Evolutionary conservation across 92 coral and sea anemone genomes (phyloP), one percentile per base, ranked within the genome.

Genomic region (Scolanthus callimorphus): DNA sequence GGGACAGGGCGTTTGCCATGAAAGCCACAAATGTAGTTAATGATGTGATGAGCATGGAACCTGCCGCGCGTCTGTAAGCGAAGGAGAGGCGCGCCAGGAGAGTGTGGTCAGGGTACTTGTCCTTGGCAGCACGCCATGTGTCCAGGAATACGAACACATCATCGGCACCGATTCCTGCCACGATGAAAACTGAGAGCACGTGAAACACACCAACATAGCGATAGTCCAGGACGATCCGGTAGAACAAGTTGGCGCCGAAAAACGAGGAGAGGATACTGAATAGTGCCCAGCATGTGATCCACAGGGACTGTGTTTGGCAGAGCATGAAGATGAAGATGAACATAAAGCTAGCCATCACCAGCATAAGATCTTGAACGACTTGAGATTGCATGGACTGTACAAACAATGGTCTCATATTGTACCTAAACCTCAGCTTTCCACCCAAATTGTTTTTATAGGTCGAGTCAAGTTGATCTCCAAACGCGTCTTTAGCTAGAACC

Each of bases 181-280:
- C 73, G 38, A 84, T 84, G 64, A 84, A 84, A 11, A 84, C 80
- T 1, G 86, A 79, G 22, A 84, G 63, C 3, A 79, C 83, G 25
- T 84, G 91, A 55, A 84, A 84, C 12, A 84, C 68, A 4, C 91
- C 91, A n/a, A 84, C 56, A 53, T 84, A 84, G 11, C 86, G 86
- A 43, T 65, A 84, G 62, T 84, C 91, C 11, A 84, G 63, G 2
- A 84, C 29, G 38, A 84, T 39, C 27, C 91, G 70, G 60, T 84
- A 84, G 29, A 84, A 39, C 1, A 84, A 48, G 30, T 84, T 84
- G 27, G 91, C 83, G 37, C 85, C 77, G 49, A 79, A 79, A 63
- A 84, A 84, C 37, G 74, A 73, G 0, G 86, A 67, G 26, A 84
- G 41, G 27, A 84, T 79, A 43, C 91, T 79, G 30, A 84, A 78